A percentile compares a stretch with the other conserved stretches of the same genome.
Conservation (phyloP, 2,888 invertebrate genomes). For the Notodromas monacha region DNA sequence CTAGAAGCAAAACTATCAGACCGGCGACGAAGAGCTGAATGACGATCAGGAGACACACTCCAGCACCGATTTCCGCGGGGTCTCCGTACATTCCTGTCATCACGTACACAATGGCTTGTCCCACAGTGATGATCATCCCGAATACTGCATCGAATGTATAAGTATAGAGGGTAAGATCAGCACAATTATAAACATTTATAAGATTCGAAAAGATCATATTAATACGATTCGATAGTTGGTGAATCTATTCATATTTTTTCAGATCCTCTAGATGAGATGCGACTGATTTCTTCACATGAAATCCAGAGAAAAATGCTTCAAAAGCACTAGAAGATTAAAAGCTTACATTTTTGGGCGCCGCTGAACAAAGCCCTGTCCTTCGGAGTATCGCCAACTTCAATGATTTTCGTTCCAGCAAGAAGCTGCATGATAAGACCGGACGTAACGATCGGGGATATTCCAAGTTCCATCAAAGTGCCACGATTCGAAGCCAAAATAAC, state of each 20-base stretch:
- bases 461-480: constrained; percentile 97
- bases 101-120: constrained; percentile 96
- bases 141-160: too few relatives aligned
- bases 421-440: constrained; percentile 98
- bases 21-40: constrained; percentile 96
- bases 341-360: constrained; percentile 82
- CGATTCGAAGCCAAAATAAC: constrained; percentile 96
- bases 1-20: constrained; percentile 74
- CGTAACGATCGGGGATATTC: constrained; percentile 96
- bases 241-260: too few relatives aligned
- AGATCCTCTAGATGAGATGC: too few relatives aligned
- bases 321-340: not conserved
- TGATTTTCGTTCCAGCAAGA: constrained; percentile 92
- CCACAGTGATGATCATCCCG: constrained; percentile 97
- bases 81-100: constrained; percentile 99
- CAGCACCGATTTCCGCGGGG: constrained; percentile 88
- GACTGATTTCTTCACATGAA: too few relatives aligned
- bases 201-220: too few relatives aligned
- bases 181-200: too few relatives aligned
- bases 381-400: constrained; percentile 97
- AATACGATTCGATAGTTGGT: too few relatives aligned
- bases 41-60: constrained; percentile 90
- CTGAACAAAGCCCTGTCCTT: constrained; percentile 96
- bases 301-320: constrained; percentile 25
- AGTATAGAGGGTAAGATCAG: too few relatives aligned